Evolutionary conservation across 2,113 vertebrate genomes (phyloP), one percentile per base, ranked within the genome.

Genomic region (Oriolus oriolus): DNA sequence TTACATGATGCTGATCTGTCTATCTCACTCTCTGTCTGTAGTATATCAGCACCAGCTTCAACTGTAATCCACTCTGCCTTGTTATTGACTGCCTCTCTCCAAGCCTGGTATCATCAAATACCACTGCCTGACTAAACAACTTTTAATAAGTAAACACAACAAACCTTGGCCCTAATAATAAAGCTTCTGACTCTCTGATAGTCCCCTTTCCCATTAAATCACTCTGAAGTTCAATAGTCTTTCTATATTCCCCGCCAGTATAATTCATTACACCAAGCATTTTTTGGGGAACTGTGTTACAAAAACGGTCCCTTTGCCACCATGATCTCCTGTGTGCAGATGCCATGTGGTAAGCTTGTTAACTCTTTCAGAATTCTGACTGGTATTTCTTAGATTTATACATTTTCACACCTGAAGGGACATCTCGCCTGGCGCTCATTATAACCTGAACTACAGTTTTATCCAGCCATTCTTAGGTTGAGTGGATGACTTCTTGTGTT

Each of bases 1-100:
- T 93, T 97, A 94, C 76, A 87, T 87, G 76, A 87, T 93, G 84
- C 76, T 92, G 83, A 93, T 93, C 93, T 94, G 79, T 92, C 93
- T 93, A 68, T 84, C 83, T 89, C 44, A 53, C 31, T 90, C 10
- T 11, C 60, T 81, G 68, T 60, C 88, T 87, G 49, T 50, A 81
- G 60, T 87, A 66, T 84, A 96, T 94, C 92, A 95, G 61, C 87
- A 91, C 61, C 52, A 87, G 73, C 53, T 90, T 89, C 90, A 89
- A 69, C 89, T 92, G 77, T 94, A 96, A 96, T 96, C 92, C 88
- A 87, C 92, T 97, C 88, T 89, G 73, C 73, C 61, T 84, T 69
- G 54, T 90, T 96, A 96, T 95, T 96, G 96, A 96, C 92, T 84
- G 80, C 57, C 49, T 90, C 45, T 49, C 54, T 93, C 56, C 88